Evolutionary conservation across 2,797 vertebrate genomes (phyloP).

Genomic region (Labeo calbasu): DNA sequence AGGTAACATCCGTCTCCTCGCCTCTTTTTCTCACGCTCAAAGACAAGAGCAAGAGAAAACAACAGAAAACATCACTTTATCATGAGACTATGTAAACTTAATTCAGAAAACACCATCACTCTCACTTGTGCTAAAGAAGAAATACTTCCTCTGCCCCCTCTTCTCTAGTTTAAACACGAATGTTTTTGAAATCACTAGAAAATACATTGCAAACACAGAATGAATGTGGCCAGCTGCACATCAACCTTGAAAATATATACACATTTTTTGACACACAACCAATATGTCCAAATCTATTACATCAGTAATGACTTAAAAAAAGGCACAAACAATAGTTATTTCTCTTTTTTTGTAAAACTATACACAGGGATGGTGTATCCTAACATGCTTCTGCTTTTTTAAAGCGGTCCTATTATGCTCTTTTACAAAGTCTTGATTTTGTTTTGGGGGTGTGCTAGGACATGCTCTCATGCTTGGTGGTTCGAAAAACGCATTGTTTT

Average conservation of each 20-base stretch:
- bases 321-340: neutral
- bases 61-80: conserved; percentile 15
- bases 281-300: neutral
- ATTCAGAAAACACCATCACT: conserved; percentile 33
- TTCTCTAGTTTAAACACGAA: conserved; percentile 13
- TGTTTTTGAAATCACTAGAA: neutral
- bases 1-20: neutral
- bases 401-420: too few relatives aligned
- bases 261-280: neutral
- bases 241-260: neutral
- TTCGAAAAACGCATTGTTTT: too few relatives aligned
- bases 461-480: too few relatives aligned
- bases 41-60: neutral
- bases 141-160: neutral
- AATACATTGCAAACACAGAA: neutral
- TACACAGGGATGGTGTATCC: neutral
- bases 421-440: too few relatives aligned
- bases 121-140: conserved; percentile 15
- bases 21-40: conserved; percentile 2
- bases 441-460: too few relatives aligned
- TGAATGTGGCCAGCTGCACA: neutral
- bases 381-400: neutral
- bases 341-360: neutral
- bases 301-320: neutral
- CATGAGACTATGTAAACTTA: conserved; percentile 1